Conservation (phyloP, 1,140 invertebrate species). For the Trachymyrmex cornetzi region DNA sequence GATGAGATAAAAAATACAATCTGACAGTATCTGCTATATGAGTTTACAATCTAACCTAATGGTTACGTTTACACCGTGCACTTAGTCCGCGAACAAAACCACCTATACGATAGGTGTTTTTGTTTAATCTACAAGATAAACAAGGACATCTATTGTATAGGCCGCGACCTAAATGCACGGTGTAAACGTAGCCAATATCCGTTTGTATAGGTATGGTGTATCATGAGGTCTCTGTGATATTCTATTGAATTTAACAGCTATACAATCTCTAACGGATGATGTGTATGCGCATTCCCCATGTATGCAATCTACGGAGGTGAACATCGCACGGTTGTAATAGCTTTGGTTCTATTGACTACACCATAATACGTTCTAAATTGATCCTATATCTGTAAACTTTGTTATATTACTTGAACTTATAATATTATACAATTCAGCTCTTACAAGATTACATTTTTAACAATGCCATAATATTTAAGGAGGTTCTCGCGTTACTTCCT, state of each 20-base stretch:
- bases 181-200: too few relatives aligned
- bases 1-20: not conserved
- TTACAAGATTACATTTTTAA: not conserved
- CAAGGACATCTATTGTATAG: too few relatives aligned
- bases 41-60: constrained; percentile 33
- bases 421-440: not conserved
- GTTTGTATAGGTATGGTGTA: constrained; percentile 2
- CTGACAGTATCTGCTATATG: constrained; percentile 9
- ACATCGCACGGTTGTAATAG: constrained; percentile 57
- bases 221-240: constrained; percentile 56
- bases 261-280: constrained; percentile 53
- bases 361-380: constrained; percentile 52
- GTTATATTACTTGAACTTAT: constrained; percentile 5
- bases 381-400: constrained; percentile 34
- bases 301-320: constrained; percentile 48
- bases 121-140: too few relatives aligned
- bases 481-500: too few relatives aligned
- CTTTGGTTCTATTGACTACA: constrained; percentile 43
- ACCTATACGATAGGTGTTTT: too few relatives aligned
- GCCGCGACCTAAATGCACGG: too few relatives aligned
- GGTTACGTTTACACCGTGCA: too few relatives aligned
- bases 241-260: constrained; percentile 53
- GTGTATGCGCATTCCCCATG: constrained; percentile 23
- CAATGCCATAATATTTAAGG: not conserved
- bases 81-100: too few relatives aligned